Evolutionary conservation across 2,888 invertebrate species (phyloP).

Genomic region (Blera fallax): DNA sequence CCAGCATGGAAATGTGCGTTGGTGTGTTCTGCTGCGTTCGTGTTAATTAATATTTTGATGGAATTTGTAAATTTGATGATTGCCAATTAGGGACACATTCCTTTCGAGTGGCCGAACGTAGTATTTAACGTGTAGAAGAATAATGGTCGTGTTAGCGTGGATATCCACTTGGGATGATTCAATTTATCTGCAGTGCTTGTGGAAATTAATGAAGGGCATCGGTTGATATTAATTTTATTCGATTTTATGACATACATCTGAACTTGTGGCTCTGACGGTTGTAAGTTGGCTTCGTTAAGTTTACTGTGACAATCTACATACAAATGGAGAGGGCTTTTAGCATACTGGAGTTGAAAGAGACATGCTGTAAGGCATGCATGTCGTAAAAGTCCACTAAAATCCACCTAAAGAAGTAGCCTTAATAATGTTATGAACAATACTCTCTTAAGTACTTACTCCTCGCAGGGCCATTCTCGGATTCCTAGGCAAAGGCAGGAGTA

Average conservation of each 20-base stretch:
- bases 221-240: not conserved
- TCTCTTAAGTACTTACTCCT: no score
- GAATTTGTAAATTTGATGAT: conserved; percentile 55
- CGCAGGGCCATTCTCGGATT: no score
- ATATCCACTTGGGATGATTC: not conserved
- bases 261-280: not conserved
- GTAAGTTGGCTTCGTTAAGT: no score
- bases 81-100: conserved; percentile 47
- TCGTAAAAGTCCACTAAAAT: no score
- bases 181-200: not conserved
- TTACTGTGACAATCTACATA: no score
- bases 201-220: not conserved
- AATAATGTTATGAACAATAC: no score
- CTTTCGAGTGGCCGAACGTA: not conserved
- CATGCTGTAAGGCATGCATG: no score
- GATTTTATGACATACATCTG: not conserved
- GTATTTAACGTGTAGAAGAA: not conserved
- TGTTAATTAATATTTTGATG: conserved; percentile 67
- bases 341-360: no score
- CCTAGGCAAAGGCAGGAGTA: no score
- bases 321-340: no score
- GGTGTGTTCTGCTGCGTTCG: conserved; percentile 4
- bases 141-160: not conserved
- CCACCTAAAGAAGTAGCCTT: no score
- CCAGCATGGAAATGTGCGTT: conserved; percentile 49